A percentile compares a stretch with the other conserved stretches of the same genome.
Conservation (phyloP, 2,888 invertebrate genomes). For the Acanthopleura granulata region DNA sequence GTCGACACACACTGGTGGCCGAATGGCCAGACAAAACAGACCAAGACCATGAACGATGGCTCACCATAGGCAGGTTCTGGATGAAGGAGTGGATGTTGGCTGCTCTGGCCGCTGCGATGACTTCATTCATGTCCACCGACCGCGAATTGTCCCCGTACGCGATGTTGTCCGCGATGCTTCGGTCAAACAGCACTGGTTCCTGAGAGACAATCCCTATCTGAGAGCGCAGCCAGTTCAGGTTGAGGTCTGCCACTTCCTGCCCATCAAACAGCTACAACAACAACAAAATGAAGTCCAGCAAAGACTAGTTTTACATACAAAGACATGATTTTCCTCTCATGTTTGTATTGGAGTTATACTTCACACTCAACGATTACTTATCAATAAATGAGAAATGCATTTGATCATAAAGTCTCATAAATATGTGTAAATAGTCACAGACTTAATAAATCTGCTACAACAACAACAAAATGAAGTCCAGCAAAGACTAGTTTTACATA, state of each 20-base stretch:
- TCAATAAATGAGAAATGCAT: no score
- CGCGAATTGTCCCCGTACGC: conserved; percentile 88
- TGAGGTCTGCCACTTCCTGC: conserved; percentile 77
- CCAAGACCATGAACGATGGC: conserved; percentile 5
- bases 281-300: neutral
- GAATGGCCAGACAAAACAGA: no score
- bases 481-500: no score
- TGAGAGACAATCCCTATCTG: conserved; percentile 93
- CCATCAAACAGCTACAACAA: conserved; percentile 60
- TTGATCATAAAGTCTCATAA: no score
- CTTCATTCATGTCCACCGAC: conserved; percentile 78
- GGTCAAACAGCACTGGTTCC: conserved; percentile 91
- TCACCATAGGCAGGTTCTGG: conserved; percentile 76
- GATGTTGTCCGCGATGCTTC: conserved; percentile 90
- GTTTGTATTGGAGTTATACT: no score
- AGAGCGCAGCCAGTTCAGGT: conserved; percentile 77
- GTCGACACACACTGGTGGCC: no score
- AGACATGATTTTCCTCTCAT: no score
- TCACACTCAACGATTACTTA: no score
- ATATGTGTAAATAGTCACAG: no score
- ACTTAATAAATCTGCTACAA: no score
- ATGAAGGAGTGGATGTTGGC: conserved; percentile 92
- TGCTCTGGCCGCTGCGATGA: conserved; percentile 78
- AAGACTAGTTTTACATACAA: no score
- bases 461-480: no score